A percentile compares a stretch with the other conserved stretches of the same genome.
Conservation (phyloP, 2,113 vertebrate species). For the Naja naja region DNA sequence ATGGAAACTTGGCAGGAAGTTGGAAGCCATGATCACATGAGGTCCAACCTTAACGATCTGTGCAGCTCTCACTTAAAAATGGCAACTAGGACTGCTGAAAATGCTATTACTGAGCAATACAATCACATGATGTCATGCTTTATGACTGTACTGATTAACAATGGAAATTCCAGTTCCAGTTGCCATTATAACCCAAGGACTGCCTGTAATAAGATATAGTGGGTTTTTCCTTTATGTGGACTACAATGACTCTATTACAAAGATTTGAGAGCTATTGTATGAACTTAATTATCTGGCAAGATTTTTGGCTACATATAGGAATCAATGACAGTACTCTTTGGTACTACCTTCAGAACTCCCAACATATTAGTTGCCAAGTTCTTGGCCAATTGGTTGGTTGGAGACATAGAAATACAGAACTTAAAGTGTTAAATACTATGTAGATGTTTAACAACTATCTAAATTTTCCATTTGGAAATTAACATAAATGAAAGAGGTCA, state of each 20-base stretch:
- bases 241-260: background rate
- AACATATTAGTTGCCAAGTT: background rate
- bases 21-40: background rate
- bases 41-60: background rate
- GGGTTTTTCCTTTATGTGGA: background rate
- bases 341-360: background rate
- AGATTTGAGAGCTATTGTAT: background rate
- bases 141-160: background rate
- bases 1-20: background rate
- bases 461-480: background rate
- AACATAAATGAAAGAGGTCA: background rate
- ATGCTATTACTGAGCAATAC: background rate
- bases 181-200: background rate
- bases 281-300: background rate
- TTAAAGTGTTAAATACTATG: background rate
- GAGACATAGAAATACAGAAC: background rate
- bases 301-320: background rate
- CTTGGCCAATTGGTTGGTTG: background rate
- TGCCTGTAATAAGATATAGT: background rate
- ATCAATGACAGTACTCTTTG: background rate
- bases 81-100: background rate
- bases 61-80: background rate
- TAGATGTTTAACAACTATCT: background rate
- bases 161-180: background rate
- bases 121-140: background rate